phyloP scores from a whole-genome alignment of 2,113 vertebrate species.

The Scophthalmus maximus region DNA sequence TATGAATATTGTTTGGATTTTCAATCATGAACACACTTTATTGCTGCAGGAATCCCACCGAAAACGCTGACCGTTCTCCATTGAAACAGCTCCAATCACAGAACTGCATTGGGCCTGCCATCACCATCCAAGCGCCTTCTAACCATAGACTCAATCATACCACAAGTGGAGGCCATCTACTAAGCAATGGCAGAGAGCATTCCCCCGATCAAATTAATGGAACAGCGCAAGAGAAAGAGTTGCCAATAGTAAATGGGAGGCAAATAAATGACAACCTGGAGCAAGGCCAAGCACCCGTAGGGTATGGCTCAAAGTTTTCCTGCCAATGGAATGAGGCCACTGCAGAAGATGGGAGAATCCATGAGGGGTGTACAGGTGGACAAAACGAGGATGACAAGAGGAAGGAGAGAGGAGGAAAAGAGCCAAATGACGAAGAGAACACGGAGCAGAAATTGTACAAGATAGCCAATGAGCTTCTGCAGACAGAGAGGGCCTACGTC shows the following conservation, averaged over 20 bases:
- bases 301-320: constrained; percentile 27
- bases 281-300: neutral
- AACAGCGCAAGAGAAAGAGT: neutral
- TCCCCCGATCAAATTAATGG: neutral
- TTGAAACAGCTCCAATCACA: constrained; percentile 31
- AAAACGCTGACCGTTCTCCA: constrained; percentile 14
- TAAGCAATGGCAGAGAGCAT: neutral
- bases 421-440: constrained; percentile 41
- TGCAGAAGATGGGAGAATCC: neutral
- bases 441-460: constrained; percentile 81
- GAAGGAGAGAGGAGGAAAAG: neutral
- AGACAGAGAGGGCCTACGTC: constrained; percentile 90
- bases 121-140: neutral
- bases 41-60: constrained; percentile 42
- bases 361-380: neutral
- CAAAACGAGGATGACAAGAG: constrained; percentile 3
- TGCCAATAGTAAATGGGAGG: neutral
- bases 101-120: constrained; percentile 3
- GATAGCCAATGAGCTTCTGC: constrained; percentile 87
- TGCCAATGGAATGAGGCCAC: constrained; percentile 34
- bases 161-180: neutral
- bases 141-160: neutral
- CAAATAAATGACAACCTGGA: neutral
- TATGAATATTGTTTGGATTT: neutral
- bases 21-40: neutral